A percentile compares a stretch with the other conserved stretches of the same genome.
Conservation (phyloP, 2,888 invertebrate species). For the Pilophorus perplexus region DNA sequence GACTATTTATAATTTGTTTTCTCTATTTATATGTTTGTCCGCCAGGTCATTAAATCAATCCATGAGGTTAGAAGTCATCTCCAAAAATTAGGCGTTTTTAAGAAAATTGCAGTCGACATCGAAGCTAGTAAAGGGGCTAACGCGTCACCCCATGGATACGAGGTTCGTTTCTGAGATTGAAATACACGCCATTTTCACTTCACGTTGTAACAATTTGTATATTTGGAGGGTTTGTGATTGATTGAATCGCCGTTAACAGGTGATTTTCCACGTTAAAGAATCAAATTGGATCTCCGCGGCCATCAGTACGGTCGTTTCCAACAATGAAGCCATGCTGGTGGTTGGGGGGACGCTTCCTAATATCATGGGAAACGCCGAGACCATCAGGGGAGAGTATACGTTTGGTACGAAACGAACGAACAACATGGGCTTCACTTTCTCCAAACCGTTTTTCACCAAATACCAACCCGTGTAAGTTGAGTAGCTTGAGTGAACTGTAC, state of each 20-base stretch:
- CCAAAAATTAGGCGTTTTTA: conserved; percentile 84
- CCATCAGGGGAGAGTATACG: conserved; percentile 75
- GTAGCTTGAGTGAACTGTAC: neutral
- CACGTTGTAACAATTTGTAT: neutral
- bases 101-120: conserved; percentile 77
- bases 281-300: conserved; percentile 77
- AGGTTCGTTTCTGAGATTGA: conserved; percentile 56
- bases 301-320: conserved; percentile 76
- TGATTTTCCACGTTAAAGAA: conserved; percentile 85
- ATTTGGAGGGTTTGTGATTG: too few species aligned
- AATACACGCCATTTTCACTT: neutral
- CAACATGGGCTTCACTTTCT: conserved; percentile 74
- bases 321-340: conserved; percentile 84
- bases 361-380: conserved; percentile 83
- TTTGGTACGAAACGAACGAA: conserved; percentile 79
- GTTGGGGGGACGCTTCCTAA: conserved; percentile 76
- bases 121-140: conserved; percentile 80
- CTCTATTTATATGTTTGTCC: neutral
- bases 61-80: conserved; percentile 69
- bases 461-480: conserved; percentile 64
- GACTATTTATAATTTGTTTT: conserved; percentile 53
- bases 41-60: conserved; percentile 54
- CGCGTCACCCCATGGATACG: conserved; percentile 75
- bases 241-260: conserved; percentile 55
- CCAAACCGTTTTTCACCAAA: conserved; percentile 78